Conservation (phyloP, 2,797 vertebrate genomes). For the Meda fulgida region DNA sequence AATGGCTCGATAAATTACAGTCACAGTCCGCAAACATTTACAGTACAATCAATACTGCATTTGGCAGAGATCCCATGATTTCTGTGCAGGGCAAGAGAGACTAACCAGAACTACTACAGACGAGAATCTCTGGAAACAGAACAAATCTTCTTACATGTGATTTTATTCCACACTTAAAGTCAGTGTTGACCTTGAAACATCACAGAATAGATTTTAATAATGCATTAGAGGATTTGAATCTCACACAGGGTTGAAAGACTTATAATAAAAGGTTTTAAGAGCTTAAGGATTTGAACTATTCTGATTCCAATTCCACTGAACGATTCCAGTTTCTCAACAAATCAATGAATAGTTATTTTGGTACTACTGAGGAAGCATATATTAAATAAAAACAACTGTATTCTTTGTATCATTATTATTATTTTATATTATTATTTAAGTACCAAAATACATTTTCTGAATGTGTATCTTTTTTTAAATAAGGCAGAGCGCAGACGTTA, state of each 20-base stretch:
- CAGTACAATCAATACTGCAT: slow-evolving; percentile 44
- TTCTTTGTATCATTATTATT: not conserved
- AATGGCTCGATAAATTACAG: slow-evolving; percentile 51
- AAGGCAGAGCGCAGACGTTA: not conserved
- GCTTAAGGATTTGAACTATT: slow-evolving; percentile 2
- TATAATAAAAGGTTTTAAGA: slow-evolving; percentile 13
- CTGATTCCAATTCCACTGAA: not conserved
- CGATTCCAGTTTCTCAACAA: not conserved
- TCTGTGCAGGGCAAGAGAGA: not conserved
- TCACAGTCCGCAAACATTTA: slow-evolving; percentile 43
- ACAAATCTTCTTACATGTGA: slow-evolving; percentile 16
- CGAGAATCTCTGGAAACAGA: slow-evolving; percentile 10
- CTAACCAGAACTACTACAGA: not conserved
- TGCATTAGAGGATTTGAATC: slow-evolving; percentile 31
- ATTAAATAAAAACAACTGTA: not conserved
- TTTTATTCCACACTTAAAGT: slow-evolving; percentile 24
- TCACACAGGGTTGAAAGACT: slow-evolving; percentile 19
- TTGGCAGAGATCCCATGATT: slow-evolving; percentile 34
- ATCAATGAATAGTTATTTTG: not conserved
- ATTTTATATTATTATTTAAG: not conserved
- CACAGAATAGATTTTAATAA: slow-evolving; percentile 24
- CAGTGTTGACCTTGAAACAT: slow-evolving; percentile 24
- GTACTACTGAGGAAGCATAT: not conserved
- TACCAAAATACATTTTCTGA: not conserved
- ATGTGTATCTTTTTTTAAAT: not conserved